Base-by-base conservation (phyloP, 1,140 invertebrate species). In the Aphelinus atriplicis region DNA sequence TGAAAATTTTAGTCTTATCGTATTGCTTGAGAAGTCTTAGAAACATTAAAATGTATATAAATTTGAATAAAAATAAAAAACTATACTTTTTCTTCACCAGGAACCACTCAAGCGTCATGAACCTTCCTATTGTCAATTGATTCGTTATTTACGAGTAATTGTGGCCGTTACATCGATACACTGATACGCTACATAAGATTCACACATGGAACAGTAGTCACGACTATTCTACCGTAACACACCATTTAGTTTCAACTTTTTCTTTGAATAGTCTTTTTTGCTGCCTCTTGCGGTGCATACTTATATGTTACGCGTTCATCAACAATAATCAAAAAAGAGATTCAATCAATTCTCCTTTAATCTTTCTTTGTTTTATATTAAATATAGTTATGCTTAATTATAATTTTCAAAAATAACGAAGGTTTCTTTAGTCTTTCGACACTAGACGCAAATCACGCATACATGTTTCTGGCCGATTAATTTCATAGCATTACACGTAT, bases 271-370 rank as follows among this genome's bases (percentile, higher is more conserved):
- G 72, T 74, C 42, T 62, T 68, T 61, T 61, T 55, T 68, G 50
- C 50, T 68, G 64, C 26, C 45, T 60, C 51, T 45, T 26, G 26
- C 46, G 69, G 48, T 67, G 26, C 2, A 55, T 9, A 53, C 51
- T 53, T 9, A 6, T 9, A 6, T 53, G 51, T 9, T 56, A 56
- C 50, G 56, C 45, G 6, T 6, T 73, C 58, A 45, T 73, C 65
- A 68, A 57, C 50, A 73, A 73, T 67, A 68, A 61, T 68, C 7
- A 67, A 69, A 66, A 67, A 73, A 74, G 58, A 58, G 68, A 75
- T 75, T 75, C 61, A 55, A 70, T 75, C n/a, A 6, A 45, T 75
- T 65, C 1, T 71, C 55, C 47, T 46, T 70, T 9, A 26, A 10
- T 45, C 53, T 56, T 55, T 53, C 26, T 48, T 53, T 53, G 9